Percentiles rank a stretch among this genome's conserved stretches.
phyloP scores from a whole-genome alignment of 2,888 invertebrate genomes.

The Parnassius orleans region DNA sequence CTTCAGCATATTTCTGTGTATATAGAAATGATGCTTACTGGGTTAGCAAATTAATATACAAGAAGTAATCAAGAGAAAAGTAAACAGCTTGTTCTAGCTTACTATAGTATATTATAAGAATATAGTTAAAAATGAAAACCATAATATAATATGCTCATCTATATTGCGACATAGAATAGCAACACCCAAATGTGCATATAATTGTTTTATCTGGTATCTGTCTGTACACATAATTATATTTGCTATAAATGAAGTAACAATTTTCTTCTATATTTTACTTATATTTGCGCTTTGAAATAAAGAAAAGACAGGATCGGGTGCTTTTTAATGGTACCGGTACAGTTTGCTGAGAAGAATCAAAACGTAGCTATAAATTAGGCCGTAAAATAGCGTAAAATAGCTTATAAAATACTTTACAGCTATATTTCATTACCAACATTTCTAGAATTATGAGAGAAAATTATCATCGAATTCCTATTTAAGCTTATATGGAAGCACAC shows the following conservation, averaged over 20 bases:
- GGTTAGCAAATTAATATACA: background rate
- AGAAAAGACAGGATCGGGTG: too few species aligned
- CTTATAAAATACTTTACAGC: conserved; percentile 27
- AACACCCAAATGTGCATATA: too few species aligned
- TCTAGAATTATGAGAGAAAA: conserved; percentile 26
- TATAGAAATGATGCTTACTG: background rate
- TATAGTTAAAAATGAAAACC: too few species aligned
- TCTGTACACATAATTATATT: too few species aligned
- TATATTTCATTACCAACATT: conserved; percentile 28
- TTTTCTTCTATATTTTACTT: too few species aligned
- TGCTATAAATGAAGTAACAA: too few species aligned
- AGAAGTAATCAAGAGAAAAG: background rate
- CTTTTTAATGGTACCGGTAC: background rate
- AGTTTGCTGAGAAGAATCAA: conserved; percentile 11
- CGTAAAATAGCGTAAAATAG: conserved; percentile 20
- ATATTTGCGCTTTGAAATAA: too few species aligned
- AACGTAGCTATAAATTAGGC: conserved; percentile 31
- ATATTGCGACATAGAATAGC: too few species aligned
- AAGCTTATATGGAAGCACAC: conserved; percentile 36
- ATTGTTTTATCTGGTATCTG: too few species aligned
- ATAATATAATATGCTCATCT: too few species aligned
- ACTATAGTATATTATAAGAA: too few species aligned
- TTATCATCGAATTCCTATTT: conserved; percentile 22
- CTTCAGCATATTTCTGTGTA: background rate
- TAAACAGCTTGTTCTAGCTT: background rate